Evolutionary conservation across 2,888 invertebrate genomes (phyloP).

Genomic region (Apeira syringaria): DNA sequence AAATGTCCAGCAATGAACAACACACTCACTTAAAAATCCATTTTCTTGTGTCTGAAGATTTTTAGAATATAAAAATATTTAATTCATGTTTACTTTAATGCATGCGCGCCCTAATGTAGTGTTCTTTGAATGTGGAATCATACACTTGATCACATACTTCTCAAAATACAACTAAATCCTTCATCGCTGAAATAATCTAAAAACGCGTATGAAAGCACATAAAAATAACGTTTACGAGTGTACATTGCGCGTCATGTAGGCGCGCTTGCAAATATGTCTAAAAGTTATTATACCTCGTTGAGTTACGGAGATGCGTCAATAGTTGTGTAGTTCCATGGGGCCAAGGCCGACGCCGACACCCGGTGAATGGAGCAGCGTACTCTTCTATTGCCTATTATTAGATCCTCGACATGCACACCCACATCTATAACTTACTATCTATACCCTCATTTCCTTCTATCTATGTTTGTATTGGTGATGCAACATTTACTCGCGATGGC

Average conservation of each 20-base stretch:
- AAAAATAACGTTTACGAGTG: constrained; percentile 30
- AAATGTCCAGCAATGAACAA: no score
- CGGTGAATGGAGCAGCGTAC: constrained; percentile 72
- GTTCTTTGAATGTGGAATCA: no score
- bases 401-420: constrained; percentile 45
- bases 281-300: constrained; percentile 32
- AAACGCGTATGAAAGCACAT: constrained; percentile 22
- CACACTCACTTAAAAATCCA: no score
- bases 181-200: constrained; percentile 15
- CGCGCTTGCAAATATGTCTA: constrained; percentile 30
- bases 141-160: no score
- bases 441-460: constrained; percentile 7
- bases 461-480: constrained; percentile 14
- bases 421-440: constrained; percentile 29
- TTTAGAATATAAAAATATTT: no score
- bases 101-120: no score
- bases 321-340: constrained; percentile 56
- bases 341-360: constrained; percentile 59
- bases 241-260: constrained; percentile 28
- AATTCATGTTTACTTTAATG: no score
- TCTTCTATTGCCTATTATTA: constrained; percentile 65
- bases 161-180: constrained; percentile 11
- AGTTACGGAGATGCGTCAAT: constrained; percentile 53
- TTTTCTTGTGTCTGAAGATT: no score
- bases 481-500: neutral